A percentile compares a stretch with the other conserved stretches of the same genome.
Evolutionary conservation across 2,888 invertebrate genomes (phyloP).

Genomic region (Andrena minutula): DNA sequence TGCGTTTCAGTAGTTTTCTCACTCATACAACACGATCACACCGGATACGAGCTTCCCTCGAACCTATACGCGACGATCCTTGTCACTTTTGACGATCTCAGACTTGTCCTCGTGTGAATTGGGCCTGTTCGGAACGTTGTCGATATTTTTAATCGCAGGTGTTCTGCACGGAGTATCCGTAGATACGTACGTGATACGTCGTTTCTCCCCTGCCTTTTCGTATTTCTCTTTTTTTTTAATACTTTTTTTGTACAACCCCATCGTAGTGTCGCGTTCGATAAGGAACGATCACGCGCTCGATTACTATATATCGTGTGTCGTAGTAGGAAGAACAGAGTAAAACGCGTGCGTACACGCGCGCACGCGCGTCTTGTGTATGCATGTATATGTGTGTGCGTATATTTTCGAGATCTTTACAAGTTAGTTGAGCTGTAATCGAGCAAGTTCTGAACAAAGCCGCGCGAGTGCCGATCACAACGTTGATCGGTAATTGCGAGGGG

Average conservation of each 20-base stretch:
- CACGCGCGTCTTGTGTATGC: slow-evolving; percentile 19
- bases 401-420: slow-evolving; percentile 55
- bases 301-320: slow-evolving; percentile 29
- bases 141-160: slow-evolving; percentile 32
- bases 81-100: slow-evolving; percentile 53
- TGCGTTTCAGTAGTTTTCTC: slow-evolving; percentile 63
- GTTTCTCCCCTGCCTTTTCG: not conserved
- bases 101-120: slow-evolving; percentile 48
- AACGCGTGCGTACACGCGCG: slow-evolving; percentile 33
- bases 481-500: slow-evolving; percentile 56
- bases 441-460: slow-evolving; percentile 66
- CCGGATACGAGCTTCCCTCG: slow-evolving; percentile 69
- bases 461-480: slow-evolving; percentile 47
- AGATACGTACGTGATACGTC: slow-evolving; percentile 10
- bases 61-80: slow-evolving; percentile 48
- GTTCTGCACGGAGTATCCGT: not conserved
- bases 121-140: slow-evolving; percentile 49
- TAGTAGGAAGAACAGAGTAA: slow-evolving; percentile 57
- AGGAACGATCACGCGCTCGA: slow-evolving; percentile 36
- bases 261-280: slow-evolving; percentile 42
- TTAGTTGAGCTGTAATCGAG: slow-evolving; percentile 60
- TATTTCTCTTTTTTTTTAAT: not conserved
- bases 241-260: slow-evolving; percentile 6
- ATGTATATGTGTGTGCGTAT: slow-evolving; percentile 52
- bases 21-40: slow-evolving; percentile 69